Conservation (phyloP, 1,140 invertebrate genomes). For the Adelges cooleyi region DNA sequence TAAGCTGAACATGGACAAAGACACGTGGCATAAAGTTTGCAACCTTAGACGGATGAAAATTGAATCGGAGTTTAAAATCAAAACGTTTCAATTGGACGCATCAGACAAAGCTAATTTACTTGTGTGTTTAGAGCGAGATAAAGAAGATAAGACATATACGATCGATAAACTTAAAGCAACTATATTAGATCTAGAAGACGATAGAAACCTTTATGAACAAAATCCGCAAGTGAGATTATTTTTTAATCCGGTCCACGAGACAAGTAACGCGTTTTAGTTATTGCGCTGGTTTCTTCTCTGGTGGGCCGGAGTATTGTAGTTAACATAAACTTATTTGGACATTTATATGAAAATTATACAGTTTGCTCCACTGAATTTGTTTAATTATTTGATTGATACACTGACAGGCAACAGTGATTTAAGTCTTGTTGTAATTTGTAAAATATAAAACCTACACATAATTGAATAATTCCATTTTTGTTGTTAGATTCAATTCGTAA, state of each 20-base stretch:
- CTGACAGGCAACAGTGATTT: too few species aligned
- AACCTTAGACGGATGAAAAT: slow-evolving; percentile 12
- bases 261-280: too few species aligned
- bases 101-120: slow-evolving; percentile 5
- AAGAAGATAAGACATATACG: neutral
- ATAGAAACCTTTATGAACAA: neutral
- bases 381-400: too few species aligned
- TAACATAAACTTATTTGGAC: too few species aligned
- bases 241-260: too few species aligned
- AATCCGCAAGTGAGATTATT: neutral
- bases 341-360: too few species aligned
- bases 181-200: neutral
- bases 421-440: too few species aligned
- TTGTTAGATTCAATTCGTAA: slow-evolving; percentile 8
- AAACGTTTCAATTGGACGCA: neutral
- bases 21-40: slow-evolving; percentile 10
- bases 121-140: neutral
- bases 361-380: too few species aligned
- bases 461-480: too few species aligned
- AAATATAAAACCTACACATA: too few species aligned
- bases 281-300: too few species aligned
- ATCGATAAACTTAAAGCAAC: neutral
- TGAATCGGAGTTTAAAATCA: slow-evolving; percentile 20
- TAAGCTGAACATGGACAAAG: slow-evolving; percentile 12
- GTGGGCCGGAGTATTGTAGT: too few species aligned